phyloP scores from a whole-genome alignment of 2,888 invertebrate species.

The Agriopis marginaria region DNA sequence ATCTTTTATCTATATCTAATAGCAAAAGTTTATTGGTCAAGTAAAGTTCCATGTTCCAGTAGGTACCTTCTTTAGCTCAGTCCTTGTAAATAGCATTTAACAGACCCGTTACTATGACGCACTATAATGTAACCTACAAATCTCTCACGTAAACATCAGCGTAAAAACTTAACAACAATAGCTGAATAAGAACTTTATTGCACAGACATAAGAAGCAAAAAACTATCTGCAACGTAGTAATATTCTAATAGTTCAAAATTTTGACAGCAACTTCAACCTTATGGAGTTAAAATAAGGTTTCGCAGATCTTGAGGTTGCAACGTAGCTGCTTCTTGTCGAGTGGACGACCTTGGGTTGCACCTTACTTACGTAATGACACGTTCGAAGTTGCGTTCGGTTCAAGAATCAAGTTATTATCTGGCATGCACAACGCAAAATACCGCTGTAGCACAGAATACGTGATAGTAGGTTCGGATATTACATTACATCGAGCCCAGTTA shows the following conservation, averaged over 20 bases:
- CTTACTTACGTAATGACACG: slow-evolving; percentile 53
- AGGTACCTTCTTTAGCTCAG: not conserved
- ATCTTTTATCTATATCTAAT: too few species aligned
- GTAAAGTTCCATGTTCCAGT: too few species aligned
- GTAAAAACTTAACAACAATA: slow-evolving; percentile 43
- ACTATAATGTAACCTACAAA: slow-evolving; percentile 45
- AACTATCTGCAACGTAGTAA: slow-evolving; percentile 18
- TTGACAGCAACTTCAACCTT: slow-evolving; percentile 37
- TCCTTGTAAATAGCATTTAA: slow-evolving; percentile 6
- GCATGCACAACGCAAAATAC: slow-evolving; percentile 22
- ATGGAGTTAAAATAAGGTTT: slow-evolving; percentile 42
- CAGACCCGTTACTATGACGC: slow-evolving; percentile 32
- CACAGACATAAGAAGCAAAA: slow-evolving; percentile 21
- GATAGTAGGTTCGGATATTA: too few species aligned
- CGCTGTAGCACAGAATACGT: not conserved
- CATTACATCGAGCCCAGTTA: too few species aligned
- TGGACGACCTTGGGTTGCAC: slow-evolving; percentile 58
- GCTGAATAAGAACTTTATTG: slow-evolving; percentile 23
- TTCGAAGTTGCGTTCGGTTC: slow-evolving; percentile 45
- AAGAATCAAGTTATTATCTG: slow-evolving; percentile 14
- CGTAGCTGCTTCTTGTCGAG: slow-evolving; percentile 42
- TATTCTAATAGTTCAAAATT: slow-evolving; percentile 4
- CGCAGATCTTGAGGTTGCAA: slow-evolving; percentile 28
- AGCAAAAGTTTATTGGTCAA: not conserved
- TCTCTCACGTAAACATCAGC: slow-evolving; percentile 47